Evolutionary conservation across 2,888 invertebrate species (phyloP).

Genomic region (Clusia tigrina): DNA sequence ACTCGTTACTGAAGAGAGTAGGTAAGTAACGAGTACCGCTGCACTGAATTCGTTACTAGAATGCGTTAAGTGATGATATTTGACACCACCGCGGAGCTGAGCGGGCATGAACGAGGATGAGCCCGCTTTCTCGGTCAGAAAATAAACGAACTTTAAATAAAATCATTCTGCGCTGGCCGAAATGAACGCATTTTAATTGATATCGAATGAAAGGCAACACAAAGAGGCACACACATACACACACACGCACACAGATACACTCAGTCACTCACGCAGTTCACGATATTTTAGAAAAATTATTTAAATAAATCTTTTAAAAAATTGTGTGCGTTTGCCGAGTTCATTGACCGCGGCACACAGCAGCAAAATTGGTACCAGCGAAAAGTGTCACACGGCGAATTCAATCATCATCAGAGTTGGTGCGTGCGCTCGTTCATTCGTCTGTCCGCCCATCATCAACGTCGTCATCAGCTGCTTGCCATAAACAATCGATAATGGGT

Average conservation of each 20-base stretch:
- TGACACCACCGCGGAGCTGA: too few relatives aligned
- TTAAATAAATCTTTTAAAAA: not conserved
- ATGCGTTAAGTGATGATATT: too few relatives aligned
- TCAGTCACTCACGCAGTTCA: not conserved
- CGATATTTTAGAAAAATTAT: not conserved
- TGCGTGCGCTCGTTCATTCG: too few relatives aligned
- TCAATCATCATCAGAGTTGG: not conserved
- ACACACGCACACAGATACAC: not conserved
- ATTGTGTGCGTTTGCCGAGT: constrained; percentile 3
- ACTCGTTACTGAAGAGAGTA: too few relatives aligned
- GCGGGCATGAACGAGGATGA: too few relatives aligned
- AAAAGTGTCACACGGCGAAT: constrained; percentile 2
- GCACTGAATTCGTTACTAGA: too few relatives aligned
- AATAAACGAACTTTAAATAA: too few relatives aligned
- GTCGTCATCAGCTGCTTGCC: constrained; percentile 1
- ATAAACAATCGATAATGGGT: too few relatives aligned
- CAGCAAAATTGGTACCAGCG: not conserved
- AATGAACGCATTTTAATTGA: constrained; percentile 2
- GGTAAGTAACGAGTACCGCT: too few relatives aligned
- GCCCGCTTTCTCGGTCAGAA: too few relatives aligned
- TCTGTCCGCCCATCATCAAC: too few relatives aligned
- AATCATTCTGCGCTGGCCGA: not conserved
- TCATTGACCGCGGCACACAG: not conserved
- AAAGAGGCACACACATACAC: not conserved
- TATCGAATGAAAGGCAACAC: not conserved